Conservation (phyloP, 92 coral and sea anemone species). For the Paragorgia papillata region DNA sequence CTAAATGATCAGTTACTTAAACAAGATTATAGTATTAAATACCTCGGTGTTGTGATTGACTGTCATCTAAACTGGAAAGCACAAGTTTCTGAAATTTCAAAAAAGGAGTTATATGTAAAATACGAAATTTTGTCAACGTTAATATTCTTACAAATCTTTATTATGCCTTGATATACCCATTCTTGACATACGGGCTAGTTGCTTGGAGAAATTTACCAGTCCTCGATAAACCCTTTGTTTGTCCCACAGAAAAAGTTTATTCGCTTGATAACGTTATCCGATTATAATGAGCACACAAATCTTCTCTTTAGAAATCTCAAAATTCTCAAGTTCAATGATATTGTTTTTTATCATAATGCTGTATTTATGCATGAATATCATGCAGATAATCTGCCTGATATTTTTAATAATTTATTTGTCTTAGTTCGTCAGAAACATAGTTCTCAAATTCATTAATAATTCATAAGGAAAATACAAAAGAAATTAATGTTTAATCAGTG, state of each 20-base stretch:
- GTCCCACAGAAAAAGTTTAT: slow-evolving; percentile 36
- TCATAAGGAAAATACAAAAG: no score
- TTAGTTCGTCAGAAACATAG: slow-evolving; percentile 4
- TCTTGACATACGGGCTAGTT: slow-evolving; percentile 11
- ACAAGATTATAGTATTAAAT: neutral
- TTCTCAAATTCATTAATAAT: no score
- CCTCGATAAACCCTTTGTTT: slow-evolving; percentile 25
- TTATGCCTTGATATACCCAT: slow-evolving; percentile 42
- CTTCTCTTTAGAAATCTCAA: slow-evolving; percentile 32
- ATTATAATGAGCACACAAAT: slow-evolving; percentile 39
- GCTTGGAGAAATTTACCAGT: slow-evolving; percentile 44
- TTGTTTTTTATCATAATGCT: slow-evolving; percentile 30
- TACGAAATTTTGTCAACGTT: slow-evolving; percentile 19
- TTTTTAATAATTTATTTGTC: slow-evolving; percentile 24
- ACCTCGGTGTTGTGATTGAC: neutral
- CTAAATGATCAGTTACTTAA: neutral
- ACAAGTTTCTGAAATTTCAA: neutral
- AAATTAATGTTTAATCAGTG: no score
- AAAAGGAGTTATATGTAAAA: slow-evolving; percentile 6
- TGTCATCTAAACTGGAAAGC: slow-evolving; percentile 3
- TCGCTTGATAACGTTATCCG: slow-evolving; percentile 38
- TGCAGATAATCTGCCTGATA: slow-evolving; percentile 5
- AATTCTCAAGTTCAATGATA: slow-evolving; percentile 38
- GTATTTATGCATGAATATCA: slow-evolving; percentile 39
- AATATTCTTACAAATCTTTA: slow-evolving; percentile 30